Conservation (phyloP, 1,140 invertebrate species). For the Drosophila albomicans region DNA sequence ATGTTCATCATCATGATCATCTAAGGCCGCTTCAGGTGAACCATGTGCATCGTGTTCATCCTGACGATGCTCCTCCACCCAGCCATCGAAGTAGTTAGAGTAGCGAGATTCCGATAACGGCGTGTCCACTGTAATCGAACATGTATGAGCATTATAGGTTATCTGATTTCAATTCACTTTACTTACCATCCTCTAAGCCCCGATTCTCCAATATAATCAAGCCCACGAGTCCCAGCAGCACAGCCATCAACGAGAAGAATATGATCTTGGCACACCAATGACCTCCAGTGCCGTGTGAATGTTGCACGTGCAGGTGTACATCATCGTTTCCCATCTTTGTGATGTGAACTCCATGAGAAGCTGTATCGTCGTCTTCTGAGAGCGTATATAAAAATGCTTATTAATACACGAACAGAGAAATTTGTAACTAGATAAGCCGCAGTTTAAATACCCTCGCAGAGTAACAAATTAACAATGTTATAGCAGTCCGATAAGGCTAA, state of each 20-base stretch:
- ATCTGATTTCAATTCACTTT: neutral
- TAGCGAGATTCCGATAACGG: conserved; percentile 89
- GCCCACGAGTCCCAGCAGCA: conserved; percentile 89
- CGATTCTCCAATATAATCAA: conserved; percentile 92
- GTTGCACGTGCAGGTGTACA: conserved; percentile 90
- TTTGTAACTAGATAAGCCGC: neutral
- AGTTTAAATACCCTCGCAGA: neutral
- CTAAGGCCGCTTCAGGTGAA: conserved; percentile 69
- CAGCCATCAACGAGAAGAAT: conserved; percentile 90
- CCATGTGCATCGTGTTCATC: conserved; percentile 85
- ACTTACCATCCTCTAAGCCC: conserved; percentile 91
- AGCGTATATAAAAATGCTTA: conserved; percentile 2
- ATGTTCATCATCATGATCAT: conserved; percentile 81
- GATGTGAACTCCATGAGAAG: conserved; percentile 83
- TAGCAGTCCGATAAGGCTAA: too few species aligned
- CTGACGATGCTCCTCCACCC: conserved; percentile 89
- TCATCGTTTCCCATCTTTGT: conserved; percentile 84
- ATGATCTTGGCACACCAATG: conserved; percentile 93
- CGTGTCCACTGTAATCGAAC: conserved; percentile 87
- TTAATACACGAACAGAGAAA: conserved; percentile 17
- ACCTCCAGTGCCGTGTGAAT: conserved; percentile 90
- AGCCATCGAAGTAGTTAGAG: conserved; percentile 90
- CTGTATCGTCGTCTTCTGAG: conserved; percentile 77
- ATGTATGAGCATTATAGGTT: neutral
- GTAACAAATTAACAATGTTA: neutral